These are phyloP conservation scores for Agrilus planipennis DNA, from an alignment of 1,140 invertebrate species.

Conservation along the genomic window DNA sequence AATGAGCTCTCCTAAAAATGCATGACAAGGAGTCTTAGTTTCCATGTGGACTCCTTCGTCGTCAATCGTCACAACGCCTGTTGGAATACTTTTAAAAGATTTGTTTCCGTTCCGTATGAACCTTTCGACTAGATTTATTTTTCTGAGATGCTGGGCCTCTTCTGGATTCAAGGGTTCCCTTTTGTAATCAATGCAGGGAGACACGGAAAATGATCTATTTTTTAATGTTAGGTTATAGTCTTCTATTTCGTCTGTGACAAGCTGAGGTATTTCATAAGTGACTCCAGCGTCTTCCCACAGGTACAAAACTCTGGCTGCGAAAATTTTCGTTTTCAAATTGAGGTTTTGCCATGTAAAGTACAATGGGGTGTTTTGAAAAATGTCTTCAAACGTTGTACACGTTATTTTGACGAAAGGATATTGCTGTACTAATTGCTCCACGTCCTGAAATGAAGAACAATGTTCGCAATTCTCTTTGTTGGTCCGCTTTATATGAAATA, in stretches of 20 bases:
- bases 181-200: not conserved
- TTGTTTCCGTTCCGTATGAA: not conserved
- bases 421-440: no score
- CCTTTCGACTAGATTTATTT: not conserved
- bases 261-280: constrained; percentile 17
- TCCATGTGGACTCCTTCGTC: constrained; percentile 29
- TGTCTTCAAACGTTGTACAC: constrained; percentile 14
- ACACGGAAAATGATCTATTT: not conserved
- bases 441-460: no score
- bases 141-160: not conserved
- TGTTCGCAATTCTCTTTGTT: no score
- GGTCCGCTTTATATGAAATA: no score
- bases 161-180: not conserved
- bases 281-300: constrained; percentile 27
- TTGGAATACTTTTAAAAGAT: constrained; percentile 16
- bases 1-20: constrained; percentile 31
- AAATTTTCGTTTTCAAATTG: constrained; percentile 15
- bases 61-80: constrained; percentile 25
- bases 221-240: not conserved
- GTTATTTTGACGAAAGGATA: constrained; percentile 16
- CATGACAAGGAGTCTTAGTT: constrained; percentile 31
- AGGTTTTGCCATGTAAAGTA: constrained; percentile 17
- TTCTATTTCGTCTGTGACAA: not conserved
- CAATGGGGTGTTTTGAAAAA: constrained; percentile 19
- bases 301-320: constrained; percentile 21